Percentiles rank a stretch among this genome's conserved stretches.
Evolutionary conservation across 1,140 invertebrate genomes (phyloP).

Genomic region (Drosophila ambigua): DNA sequence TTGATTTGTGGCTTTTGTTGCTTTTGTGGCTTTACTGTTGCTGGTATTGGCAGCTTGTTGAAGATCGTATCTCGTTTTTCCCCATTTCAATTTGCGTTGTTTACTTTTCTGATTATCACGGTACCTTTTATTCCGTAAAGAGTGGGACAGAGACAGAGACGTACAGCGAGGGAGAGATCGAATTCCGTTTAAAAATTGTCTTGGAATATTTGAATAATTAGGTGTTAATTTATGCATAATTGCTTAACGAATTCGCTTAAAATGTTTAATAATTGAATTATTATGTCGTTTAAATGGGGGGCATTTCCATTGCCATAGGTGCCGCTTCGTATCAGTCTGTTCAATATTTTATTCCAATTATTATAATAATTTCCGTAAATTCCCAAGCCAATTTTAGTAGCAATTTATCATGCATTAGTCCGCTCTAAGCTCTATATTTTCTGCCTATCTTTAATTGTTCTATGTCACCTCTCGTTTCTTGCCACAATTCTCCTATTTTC

Average conservation of each 20-base stretch:
- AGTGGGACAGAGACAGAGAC: neutral
- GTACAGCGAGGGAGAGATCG: neutral
- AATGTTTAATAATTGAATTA: slow-evolving; percentile 29
- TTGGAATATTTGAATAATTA: slow-evolving; percentile 58
- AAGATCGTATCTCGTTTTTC: slow-evolving; percentile 48
- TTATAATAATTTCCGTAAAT: too few relatives aligned
- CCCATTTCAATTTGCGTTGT: slow-evolving; percentile 47
- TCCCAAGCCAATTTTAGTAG: neutral
- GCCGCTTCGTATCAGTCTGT: neutral
- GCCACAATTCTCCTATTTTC: slow-evolving; percentile 1
- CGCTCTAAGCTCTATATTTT: too few relatives aligned
- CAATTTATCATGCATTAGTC: slow-evolving; percentile 3
- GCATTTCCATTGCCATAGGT: neutral
- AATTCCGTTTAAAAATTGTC: slow-evolving; percentile 47
- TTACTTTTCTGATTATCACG: slow-evolving; percentile 54
- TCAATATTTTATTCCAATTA: too few relatives aligned
- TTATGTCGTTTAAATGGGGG: slow-evolving; percentile 2
- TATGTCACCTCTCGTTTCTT: neutral
- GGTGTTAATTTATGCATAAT: slow-evolving; percentile 49
- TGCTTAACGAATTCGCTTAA: slow-evolving; percentile 28
- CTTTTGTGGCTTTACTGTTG: slow-evolving; percentile 17
- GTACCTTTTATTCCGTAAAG: slow-evolving; percentile 5
- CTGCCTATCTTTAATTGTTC: neutral
- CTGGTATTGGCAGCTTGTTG: slow-evolving; percentile 11
- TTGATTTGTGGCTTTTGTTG: slow-evolving; percentile 12